Evolutionary conservation across 2,113 vertebrate genomes (phyloP), one percentile per base, ranked within the genome.

Genomic region (Ardeotis arabs): DNA sequence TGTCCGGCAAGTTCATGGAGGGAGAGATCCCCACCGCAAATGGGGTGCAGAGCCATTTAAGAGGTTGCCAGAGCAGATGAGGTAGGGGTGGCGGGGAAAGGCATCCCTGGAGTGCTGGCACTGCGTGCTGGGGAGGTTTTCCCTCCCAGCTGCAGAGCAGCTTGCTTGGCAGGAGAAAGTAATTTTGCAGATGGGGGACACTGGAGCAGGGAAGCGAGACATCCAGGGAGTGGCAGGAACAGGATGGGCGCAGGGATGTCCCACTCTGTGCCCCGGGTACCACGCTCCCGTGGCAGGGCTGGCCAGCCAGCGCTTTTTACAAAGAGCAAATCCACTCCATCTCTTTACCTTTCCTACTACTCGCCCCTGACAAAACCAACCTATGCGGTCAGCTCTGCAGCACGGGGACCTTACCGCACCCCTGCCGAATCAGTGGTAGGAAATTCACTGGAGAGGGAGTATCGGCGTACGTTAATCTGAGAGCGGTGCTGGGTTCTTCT

Each of bases 281-380:
- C 45, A 25, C 1, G 5, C 31, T 63, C 27, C 44, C 0, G 0
- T 4, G 31, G n/a, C 56, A 23, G 23, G 24, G n/a, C 58, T 75
- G 68, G 20, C 47, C n/a, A 39, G 75, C 9, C 52, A 35, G 70
- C 3, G 2, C 62, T 66, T 92, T 52, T 58, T 18, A 29, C 20
- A 33, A 15, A 44, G 15, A 14, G 6, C 29, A 70, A 45, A 73
- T 31, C 41, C 62, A 22, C 23, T 68, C 28, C 1, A 4, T 20
- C 33, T n/a, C 39, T 74, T 68, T 49, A 16, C 55, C 18, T 49
- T 50, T 81, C 20, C 44, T 19, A 1, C 4, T 19, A 29, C 19
- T 25, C 14, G 28, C 24, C 15, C 55, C 53, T 33, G 33, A 62
- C 35, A 41, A 63, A 93, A 77, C 41, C 29, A 31, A 10, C 0